These are phyloP conservation scores for Dascillus cervinus DNA, from an alignment of 2,888 invertebrate species.

Conservation along the genomic window DNA sequence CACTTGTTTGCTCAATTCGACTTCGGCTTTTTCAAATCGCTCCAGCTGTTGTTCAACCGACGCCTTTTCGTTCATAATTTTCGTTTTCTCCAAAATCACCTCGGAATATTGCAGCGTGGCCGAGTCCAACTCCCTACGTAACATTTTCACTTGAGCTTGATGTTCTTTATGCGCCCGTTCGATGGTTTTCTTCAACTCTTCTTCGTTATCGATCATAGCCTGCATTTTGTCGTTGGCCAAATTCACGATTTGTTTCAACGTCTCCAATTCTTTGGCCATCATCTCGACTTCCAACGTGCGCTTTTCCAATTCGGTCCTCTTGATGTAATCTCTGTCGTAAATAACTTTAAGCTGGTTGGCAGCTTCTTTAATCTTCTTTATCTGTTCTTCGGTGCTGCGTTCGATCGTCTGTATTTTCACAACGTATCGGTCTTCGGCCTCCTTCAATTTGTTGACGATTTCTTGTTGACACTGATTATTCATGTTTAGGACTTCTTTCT, in stretches of 20 bases:
- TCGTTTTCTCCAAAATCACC: slow-evolving; percentile 64
- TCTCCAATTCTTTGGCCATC: slow-evolving; percentile 41
- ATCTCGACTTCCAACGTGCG: slow-evolving; percentile 43
- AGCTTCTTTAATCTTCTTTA: slow-evolving; percentile 25
- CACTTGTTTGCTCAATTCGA: slow-evolving; percentile 40
- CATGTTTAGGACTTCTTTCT: slow-evolving; percentile 18
- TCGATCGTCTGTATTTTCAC: slow-evolving; percentile 24
- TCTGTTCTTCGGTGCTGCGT: slow-evolving; percentile 24
- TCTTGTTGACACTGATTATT: slow-evolving; percentile 12
- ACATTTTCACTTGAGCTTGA: slow-evolving; percentile 47
- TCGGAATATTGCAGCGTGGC: slow-evolving; percentile 68
- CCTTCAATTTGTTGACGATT: slow-evolving; percentile 16
- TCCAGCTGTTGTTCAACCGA: slow-evolving; percentile 57
- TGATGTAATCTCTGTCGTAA: slow-evolving; percentile 48
- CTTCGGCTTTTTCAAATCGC: slow-evolving; percentile 48
- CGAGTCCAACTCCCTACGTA: slow-evolving; percentile 62
- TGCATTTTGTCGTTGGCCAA: slow-evolving; percentile 41
- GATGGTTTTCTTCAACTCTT: slow-evolving; percentile 28
- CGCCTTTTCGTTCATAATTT: slow-evolving; percentile 62
- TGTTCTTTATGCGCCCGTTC: slow-evolving; percentile 34
- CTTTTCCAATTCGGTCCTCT: slow-evolving; percentile 50
- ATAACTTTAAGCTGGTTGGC: slow-evolving; percentile 41
- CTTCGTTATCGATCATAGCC: slow-evolving; percentile 28
- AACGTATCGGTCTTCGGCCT: slow-evolving; percentile 8
- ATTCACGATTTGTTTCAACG: slow-evolving; percentile 40